A percentile compares a stretch with the other conserved stretches of the same genome.
Conservation (phyloP, 2,113 vertebrate genomes). For the Muntiacus reevesi region DNA sequence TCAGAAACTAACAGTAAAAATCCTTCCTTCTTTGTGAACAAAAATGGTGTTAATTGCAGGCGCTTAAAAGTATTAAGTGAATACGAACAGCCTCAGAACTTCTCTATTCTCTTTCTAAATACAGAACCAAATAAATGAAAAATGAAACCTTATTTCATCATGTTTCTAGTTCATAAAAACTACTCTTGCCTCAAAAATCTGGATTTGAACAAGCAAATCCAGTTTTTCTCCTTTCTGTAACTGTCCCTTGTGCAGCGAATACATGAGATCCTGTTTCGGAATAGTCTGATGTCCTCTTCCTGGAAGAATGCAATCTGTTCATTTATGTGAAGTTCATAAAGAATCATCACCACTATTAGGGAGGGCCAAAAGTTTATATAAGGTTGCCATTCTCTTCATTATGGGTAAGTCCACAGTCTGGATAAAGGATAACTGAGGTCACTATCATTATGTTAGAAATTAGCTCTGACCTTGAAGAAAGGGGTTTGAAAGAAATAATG, state of each 20-base stretch:
- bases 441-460: background rate
- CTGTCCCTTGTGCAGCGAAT: background rate
- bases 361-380: background rate
- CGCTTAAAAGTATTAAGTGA: background rate
- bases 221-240: background rate
- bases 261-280: background rate
- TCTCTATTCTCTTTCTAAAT: slow-evolving; percentile 5
- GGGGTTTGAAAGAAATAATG: background rate
- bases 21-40: background rate
- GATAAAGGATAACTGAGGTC: background rate
- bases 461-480: background rate
- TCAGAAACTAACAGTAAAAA: slow-evolving; percentile 11
- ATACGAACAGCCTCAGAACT: background rate
- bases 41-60: background rate
- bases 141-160: background rate
- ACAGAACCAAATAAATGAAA: background rate
- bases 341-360: background rate
- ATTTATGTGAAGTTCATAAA: background rate
- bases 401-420: background rate
- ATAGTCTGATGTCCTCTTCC: background rate
- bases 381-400: background rate
- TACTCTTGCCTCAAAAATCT: background rate
- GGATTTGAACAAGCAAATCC: background rate
- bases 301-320: background rate
- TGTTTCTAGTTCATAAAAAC: background rate